Percentiles rank a stretch among this genome's conserved stretches.
Evolutionary conservation across 2,888 invertebrate genomes (phyloP).

Genomic region (Zele albiditarsus): DNA sequence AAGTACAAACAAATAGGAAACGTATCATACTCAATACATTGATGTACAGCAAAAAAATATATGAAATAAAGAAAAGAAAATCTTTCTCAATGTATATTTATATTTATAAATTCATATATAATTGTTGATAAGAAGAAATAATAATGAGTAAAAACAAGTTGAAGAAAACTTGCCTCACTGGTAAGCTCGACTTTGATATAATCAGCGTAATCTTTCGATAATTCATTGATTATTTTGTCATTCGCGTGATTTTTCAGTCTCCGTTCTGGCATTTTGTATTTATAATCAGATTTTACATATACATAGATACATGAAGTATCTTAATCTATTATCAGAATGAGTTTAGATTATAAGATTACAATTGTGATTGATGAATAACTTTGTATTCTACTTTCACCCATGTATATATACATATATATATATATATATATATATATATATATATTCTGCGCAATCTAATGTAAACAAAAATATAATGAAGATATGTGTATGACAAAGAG

Average conservation of each 20-base stretch:
- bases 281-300: neutral
- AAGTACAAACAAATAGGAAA: constrained; percentile 24
- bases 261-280: constrained; percentile 26
- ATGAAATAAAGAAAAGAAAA: neutral
- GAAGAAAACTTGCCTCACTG: constrained; percentile 59
- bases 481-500: too few relatives aligned
- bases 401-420: too few relatives aligned
- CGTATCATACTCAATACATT: neutral
- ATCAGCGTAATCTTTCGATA: constrained; percentile 65
- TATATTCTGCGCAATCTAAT: too few relatives aligned
- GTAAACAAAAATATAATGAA: too few relatives aligned
- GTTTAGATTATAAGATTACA: too few relatives aligned
- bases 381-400: too few relatives aligned
- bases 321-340: too few relatives aligned
- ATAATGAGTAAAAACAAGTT: neutral
- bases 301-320: neutral
- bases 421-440: too few relatives aligned
- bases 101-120: neutral
- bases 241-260: constrained; percentile 19
- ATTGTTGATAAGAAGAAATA: neutral
- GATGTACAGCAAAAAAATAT: neutral
- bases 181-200: constrained; percentile 65
- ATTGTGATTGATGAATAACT: too few relatives aligned
- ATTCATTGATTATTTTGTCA: constrained; percentile 61
- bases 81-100: neutral